Conservation (phyloP, 2,888 invertebrate genomes). For the Pemphredon lugubris region DNA sequence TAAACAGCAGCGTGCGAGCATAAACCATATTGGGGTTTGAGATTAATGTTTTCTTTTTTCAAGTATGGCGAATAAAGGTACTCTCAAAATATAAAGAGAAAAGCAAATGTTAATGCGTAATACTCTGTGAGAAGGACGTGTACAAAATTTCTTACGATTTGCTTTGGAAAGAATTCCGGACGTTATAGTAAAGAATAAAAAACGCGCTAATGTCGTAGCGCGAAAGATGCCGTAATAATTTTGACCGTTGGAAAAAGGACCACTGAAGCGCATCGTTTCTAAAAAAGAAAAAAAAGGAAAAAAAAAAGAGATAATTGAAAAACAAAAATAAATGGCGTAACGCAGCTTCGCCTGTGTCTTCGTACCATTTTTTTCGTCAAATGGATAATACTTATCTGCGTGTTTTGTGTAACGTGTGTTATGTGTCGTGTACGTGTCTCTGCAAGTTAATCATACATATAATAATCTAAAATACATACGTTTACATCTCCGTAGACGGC, state of each 20-base stretch:
- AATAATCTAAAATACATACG: slow-evolving; percentile 80
- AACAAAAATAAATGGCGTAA: slow-evolving; percentile 25
- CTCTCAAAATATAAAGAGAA: no score
- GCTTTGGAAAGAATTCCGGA: slow-evolving; percentile 42
- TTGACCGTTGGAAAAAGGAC: slow-evolving; percentile 43
- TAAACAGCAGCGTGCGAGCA: slow-evolving; percentile 39
- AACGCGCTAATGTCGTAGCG: slow-evolving; percentile 14
- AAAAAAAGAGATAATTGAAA: slow-evolving; percentile 11
- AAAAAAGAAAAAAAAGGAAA: no score
- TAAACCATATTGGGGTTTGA: no score
- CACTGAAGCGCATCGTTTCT: slow-evolving; percentile 61
- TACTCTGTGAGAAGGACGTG: no score
- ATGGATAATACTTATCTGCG: slow-evolving; percentile 49
- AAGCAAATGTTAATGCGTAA: no score
- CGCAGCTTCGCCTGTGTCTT: slow-evolving; percentile 50
- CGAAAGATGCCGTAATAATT: slow-evolving; percentile 37
- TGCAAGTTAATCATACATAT: slow-evolving; percentile 74
- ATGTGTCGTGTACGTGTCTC: slow-evolving; percentile 47
- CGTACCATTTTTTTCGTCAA: slow-evolving; percentile 61
- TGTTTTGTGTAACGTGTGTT: slow-evolving; percentile 44
- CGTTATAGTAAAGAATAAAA: slow-evolving; percentile 36
- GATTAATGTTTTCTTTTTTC: slow-evolving; percentile 5
- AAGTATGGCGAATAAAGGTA: no score
- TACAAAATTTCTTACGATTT: slow-evolving; percentile 18
- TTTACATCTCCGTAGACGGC: slow-evolving; percentile 79